phyloP scores from a whole-genome alignment of 2,888 invertebrate species.

The Embidobia sp. region DNA sequence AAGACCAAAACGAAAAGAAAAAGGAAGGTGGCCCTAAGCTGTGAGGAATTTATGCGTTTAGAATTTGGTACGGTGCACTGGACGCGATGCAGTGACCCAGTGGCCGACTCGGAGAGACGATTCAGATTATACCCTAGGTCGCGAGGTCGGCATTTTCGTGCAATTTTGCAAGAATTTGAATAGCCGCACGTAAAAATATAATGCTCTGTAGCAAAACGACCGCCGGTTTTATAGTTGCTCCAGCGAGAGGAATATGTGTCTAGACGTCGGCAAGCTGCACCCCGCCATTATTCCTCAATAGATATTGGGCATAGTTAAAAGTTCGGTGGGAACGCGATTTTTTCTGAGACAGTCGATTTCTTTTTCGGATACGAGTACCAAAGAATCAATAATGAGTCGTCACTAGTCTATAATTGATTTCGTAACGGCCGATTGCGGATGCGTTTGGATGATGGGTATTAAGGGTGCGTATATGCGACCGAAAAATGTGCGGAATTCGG shows the following conservation, averaged over 20 bases:
- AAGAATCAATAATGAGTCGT: slow-evolving; percentile 50
- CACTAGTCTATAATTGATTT: slow-evolving; percentile 52
- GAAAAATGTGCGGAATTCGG: not conserved
- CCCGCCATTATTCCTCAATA: slow-evolving; percentile 72
- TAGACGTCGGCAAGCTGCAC: slow-evolving; percentile 74
- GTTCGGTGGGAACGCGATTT: slow-evolving; percentile 69
- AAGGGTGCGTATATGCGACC: slow-evolving; percentile 6
- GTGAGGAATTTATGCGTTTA: slow-evolving; percentile 33
- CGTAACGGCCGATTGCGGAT: slow-evolving; percentile 31
- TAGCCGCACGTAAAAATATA: slow-evolving; percentile 79
- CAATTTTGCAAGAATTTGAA: slow-evolving; percentile 81
- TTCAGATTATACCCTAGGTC: slow-evolving; percentile 67
- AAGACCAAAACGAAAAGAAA: slow-evolving; percentile 4
- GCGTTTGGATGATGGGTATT: slow-evolving; percentile 32
- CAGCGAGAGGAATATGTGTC: slow-evolving; percentile 71
- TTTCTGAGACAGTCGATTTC: slow-evolving; percentile 37
- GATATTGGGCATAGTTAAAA: slow-evolving; percentile 64
- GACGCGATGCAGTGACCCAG: slow-evolving; percentile 74
- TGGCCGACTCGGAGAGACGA: slow-evolving; percentile 71
- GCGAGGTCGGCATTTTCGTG: slow-evolving; percentile 73
- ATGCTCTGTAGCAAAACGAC: slow-evolving; percentile 72
- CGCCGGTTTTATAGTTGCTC: slow-evolving; percentile 70
- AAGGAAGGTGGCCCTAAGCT: slow-evolving; percentile 20
- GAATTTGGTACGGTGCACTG: slow-evolving; percentile 49
- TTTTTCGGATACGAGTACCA: slow-evolving; percentile 26